A percentile compares a stretch with the other conserved stretches of the same genome.
These are phyloP conservation scores for Camponotus fellah DNA, from an alignment of 2,888 invertebrate genomes.

Conservation along the genomic window DNA sequence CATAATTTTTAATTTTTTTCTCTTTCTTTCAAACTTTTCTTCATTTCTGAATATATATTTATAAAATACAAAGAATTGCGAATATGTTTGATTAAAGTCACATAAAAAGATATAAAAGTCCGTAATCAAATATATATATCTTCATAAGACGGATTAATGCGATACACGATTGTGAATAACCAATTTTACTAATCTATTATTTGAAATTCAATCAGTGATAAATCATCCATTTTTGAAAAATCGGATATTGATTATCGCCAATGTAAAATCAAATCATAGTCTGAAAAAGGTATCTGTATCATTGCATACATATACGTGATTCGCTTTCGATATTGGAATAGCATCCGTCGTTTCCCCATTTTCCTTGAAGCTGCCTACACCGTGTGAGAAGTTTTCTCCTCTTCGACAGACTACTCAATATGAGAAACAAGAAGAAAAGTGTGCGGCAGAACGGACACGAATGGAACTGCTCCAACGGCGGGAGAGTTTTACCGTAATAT, in stretches of 20 bases:
- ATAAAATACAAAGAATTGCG: neutral
- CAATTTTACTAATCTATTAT: slow-evolving; percentile 47
- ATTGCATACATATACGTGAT: slow-evolving; percentile 6
- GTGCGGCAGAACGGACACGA: slow-evolving; percentile 17
- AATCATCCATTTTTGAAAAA: slow-evolving; percentile 28
- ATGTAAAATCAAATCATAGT: slow-evolving; percentile 18
- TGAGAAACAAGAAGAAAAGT: slow-evolving; percentile 65
- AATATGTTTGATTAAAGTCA: neutral
- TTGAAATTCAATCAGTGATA: slow-evolving; percentile 38
- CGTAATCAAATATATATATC: slow-evolving; percentile 7
- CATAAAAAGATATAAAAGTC: neutral
- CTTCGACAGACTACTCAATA: slow-evolving; percentile 40
- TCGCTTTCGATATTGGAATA: slow-evolving; percentile 16
- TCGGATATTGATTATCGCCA: slow-evolving; percentile 32
- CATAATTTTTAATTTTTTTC: slow-evolving; percentile 12
- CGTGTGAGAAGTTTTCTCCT: slow-evolving; percentile 52
- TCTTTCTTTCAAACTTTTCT: neutral
- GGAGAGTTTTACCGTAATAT: slow-evolving; percentile 72
- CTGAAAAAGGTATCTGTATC: neutral
- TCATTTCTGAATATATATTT: neutral
- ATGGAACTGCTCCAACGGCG: slow-evolving; percentile 62
- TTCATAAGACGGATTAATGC: slow-evolving; percentile 17
- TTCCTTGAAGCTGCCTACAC: slow-evolving; percentile 58
- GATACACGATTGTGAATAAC: neutral
- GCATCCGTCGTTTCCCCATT: slow-evolving; percentile 26